Base-by-base conservation (phyloP, 2,888 invertebrate species). In the Cylloceria caligata region DNA sequence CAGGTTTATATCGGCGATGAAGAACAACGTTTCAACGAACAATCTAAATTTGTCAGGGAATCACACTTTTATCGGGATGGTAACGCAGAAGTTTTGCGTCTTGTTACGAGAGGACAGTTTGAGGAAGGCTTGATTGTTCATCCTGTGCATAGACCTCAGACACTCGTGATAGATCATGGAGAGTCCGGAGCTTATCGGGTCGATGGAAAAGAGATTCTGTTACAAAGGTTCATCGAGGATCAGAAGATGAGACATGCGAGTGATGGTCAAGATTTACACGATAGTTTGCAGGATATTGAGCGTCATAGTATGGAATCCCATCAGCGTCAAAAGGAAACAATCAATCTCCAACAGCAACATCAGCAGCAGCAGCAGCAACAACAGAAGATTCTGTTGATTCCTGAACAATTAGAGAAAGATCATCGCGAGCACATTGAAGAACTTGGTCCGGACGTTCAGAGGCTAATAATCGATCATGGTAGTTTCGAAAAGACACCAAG, bases 171-270 rank as follows among this genome's bases (percentile, higher is more conserved):
- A 83, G 88, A 89, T 57, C 94, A 94, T 47, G 94, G 94, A 3
- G 95, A 95, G 83, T 94, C 95, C 55, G 94, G 95, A 60, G 95
- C 95, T 88, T 91, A 93, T 75, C 95, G 96, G 13, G 96, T 96
- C 85, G 96, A 96, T 87, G 97, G 97, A 0, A 98, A 98, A 93
- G 96, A 97, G 89, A 95, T 97, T 84, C 93, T 98, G 2, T 96
- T 97, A 95, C 95, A 96, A 86, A 93, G 97, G 72, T 97, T 97
- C 90, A 97, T 97, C 84, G 96, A 97, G 89, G 97, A 97, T 91
- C 97, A 94, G 49, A 92, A 90, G 39, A 86, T 89, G 4, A 86
- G 92, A 16, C 87, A 89, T n/a, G 74, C 64, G 2, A 62, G 24
- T 19, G 65, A 16, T 55, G 88, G 86, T 5, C 84, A 89, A 6